A percentile compares a stretch with the other conserved stretches of the same genome.
Evolutionary conservation across 2,888 invertebrate species (phyloP).

Genomic region (Horisme vitalbata): DNA sequence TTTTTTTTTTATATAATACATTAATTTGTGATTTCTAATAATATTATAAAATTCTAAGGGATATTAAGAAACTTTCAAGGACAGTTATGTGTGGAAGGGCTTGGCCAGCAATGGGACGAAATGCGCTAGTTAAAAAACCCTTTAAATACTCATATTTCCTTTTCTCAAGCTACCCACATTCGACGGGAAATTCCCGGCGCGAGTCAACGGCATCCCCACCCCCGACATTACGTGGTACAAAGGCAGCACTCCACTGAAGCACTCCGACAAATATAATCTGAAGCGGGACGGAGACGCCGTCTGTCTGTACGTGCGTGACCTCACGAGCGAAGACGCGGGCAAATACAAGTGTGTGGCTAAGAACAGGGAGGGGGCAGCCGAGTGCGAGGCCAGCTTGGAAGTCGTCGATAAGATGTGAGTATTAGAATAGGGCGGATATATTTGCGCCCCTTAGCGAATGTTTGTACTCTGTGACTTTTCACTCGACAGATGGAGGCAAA

Average conservation of each 20-base stretch:
- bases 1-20: too few relatives aligned
- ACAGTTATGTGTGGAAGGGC: too few relatives aligned
- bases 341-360: slow-evolving; percentile 89
- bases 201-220: slow-evolving; percentile 90
- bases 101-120: too few relatives aligned
- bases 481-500: too few relatives aligned
- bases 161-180: slow-evolving; percentile 85
- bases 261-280: slow-evolving; percentile 88
- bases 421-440: too few relatives aligned
- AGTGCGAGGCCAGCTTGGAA: slow-evolving; percentile 88
- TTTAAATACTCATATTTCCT: background rate
- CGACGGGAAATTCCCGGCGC: slow-evolving; percentile 92
- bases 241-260: slow-evolving; percentile 88
- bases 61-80: too few relatives aligned
- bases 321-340: slow-evolving; percentile 87
- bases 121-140: too few relatives aligned
- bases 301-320: slow-evolving; percentile 88
- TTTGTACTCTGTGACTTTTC: too few relatives aligned
- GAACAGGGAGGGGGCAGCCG: slow-evolving; percentile 91
- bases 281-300: slow-evolving; percentile 90
- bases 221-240: slow-evolving; percentile 95
- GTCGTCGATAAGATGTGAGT: slow-evolving; percentile 93
- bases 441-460: too few relatives aligned
- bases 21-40: too few relatives aligned
- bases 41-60: too few relatives aligned